Percentiles rank a stretch among this genome's conserved stretches.
These are phyloP conservation scores for Pogonomyrmex californicus DNA, from an alignment of 1,140 invertebrate genomes.

Conservation along the genomic window DNA sequence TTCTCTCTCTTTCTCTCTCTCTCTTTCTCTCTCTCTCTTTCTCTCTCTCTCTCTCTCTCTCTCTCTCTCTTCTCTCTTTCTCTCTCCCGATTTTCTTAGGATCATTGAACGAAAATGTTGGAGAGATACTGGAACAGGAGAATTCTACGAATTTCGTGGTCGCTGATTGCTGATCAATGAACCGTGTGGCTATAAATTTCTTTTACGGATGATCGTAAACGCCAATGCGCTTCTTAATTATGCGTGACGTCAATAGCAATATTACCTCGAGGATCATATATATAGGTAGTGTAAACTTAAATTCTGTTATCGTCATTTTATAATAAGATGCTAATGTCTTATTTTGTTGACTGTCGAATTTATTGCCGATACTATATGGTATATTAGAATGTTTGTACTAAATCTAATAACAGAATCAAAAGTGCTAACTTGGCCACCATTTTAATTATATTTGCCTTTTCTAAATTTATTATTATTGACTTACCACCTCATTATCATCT, in stretches of 20 bases:
- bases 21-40: too few species aligned
- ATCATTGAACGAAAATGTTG: not conserved
- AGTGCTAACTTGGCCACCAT: not conserved
- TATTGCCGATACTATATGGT: not conserved
- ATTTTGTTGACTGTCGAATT: conserved; percentile 29
- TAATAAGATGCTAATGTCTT: conserved; percentile 40
- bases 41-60: too few species aligned
- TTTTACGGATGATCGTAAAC: conserved; percentile 34
- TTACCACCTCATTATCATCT: not conserved
- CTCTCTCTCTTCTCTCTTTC: not conserved
- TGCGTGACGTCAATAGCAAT: not conserved
- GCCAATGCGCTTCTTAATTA: conserved; percentile 23
- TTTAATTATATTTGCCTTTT: too few species aligned
- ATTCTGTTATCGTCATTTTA: not conserved
- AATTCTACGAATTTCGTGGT: not conserved
- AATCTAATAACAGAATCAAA: not conserved
- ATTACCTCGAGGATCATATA: not conserved
- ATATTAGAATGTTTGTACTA: not conserved
- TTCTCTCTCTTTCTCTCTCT: too few species aligned
- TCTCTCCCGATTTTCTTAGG: not conserved
- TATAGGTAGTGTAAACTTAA: not conserved
- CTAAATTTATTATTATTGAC: not conserved
- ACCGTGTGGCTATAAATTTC: conserved; percentile 21
- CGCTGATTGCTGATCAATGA: not conserved
- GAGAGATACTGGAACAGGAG: not conserved